Base-by-base conservation (phyloP, 2,888 invertebrate genomes). In the Spisula subtruncata region DNA sequence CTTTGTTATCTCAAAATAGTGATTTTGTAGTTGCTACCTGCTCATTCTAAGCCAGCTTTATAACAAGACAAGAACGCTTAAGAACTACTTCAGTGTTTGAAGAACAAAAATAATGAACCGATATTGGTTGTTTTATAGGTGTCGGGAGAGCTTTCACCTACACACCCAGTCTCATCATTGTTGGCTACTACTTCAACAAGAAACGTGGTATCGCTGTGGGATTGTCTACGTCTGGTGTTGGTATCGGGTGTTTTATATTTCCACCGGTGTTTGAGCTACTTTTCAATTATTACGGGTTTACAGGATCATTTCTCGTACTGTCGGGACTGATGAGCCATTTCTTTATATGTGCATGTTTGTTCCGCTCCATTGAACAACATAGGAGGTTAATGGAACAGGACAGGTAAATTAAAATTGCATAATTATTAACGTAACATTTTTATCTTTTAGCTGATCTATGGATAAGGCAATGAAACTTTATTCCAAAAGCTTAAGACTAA, bases 111-210 rank as follows among this genome's bases (percentile, higher is more conserved):
- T n/a, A n/a, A n/a, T n/a, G n/a, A n/a, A n/a, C n/a, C n/a, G n/a
- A 51, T 4, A 51, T 51, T 32, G 25, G 56, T 56, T 32, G 25
- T 54, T 83, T 82, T 82, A 16, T 41, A 95, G 95, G 95, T 16
- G 29, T 95, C 51, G 96, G 95, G 8, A 86, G 94, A 71, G 91
- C 94, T n/a, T 89, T 95, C 0, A 85, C 93, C 18, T 96, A 96
- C 82, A 92, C 94, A 0, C 95, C 95, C 2, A 92, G 94, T 35
- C 86, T 96, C 8, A 90, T 95, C 20, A 94, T 95, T n/a, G 94
- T 95, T 1, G 94, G 95, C 16, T 85, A 92, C 82, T 96, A 96
- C 85, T 95, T 96, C 89, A 93, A 95, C 87, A 95, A 94, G 66
- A 90, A 90, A 16, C 88, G 94, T 29, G 95, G 95, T 4, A 79